A percentile compares a stretch with the other conserved stretches of the same genome.
Conservation (phyloP, 2,797 vertebrate genomes). For the Epinephelus awoara region DNA sequence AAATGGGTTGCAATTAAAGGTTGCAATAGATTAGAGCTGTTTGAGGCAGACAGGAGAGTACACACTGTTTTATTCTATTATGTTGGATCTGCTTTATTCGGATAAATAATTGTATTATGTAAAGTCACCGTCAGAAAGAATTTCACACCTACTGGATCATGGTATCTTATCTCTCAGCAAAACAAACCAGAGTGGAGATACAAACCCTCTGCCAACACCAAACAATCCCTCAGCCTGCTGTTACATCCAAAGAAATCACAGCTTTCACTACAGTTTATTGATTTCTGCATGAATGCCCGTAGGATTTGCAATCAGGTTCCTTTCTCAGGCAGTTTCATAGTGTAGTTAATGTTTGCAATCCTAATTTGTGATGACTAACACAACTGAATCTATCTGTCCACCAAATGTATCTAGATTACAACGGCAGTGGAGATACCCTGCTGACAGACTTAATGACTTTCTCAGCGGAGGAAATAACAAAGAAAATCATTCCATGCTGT, state of each 20-base stretch:
- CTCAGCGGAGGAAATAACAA: slow-evolving; percentile 28
- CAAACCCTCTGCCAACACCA: slow-evolving; percentile 8
- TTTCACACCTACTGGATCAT: slow-evolving; percentile 5
- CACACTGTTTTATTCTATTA: not conserved
- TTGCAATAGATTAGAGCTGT: not conserved
- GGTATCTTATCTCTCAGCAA: not conserved
- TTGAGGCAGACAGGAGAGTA: not conserved
- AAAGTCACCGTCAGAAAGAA: not conserved
- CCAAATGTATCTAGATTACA: slow-evolving; percentile 27
- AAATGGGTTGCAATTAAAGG: slow-evolving; percentile 21
- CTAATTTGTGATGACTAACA: slow-evolving; percentile 34
- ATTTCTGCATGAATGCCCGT: not conserved
- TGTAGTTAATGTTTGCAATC: slow-evolving; percentile 5
- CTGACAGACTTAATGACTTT: slow-evolving; percentile 51
- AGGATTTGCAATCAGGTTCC: not conserved
- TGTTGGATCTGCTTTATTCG: not conserved
- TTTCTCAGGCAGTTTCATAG: slow-evolving; percentile 13
- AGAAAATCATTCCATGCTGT: slow-evolving; percentile 24
- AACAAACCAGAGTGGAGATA: not conserved
- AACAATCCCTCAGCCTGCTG: slow-evolving; percentile 11
- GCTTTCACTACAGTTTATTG: slow-evolving; percentile 6
- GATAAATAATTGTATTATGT: not conserved
- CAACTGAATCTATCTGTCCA: slow-evolving; percentile 37
- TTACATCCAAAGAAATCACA: slow-evolving; percentile 9
- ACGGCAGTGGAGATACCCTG: slow-evolving; percentile 15